Conservation (phyloP, 2,113 vertebrate species). For the Lampris megalopsis region DNA sequence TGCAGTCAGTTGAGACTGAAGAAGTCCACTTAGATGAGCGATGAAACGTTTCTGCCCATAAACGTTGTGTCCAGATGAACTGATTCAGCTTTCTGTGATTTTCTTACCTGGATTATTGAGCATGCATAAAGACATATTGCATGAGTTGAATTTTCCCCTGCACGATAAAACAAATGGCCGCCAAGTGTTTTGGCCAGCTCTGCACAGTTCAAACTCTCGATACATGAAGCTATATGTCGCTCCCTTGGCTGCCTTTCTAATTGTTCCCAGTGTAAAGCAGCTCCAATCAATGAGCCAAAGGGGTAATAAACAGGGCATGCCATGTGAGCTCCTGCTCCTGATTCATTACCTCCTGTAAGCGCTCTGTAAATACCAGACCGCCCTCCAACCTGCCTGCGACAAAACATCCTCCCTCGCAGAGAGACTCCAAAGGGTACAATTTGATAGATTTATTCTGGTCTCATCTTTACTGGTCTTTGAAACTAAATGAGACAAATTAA, state of each 20-base stretch:
- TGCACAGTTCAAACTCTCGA: background rate
- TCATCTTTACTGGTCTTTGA: background rate
- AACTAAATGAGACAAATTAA: background rate
- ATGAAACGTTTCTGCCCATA: no score
- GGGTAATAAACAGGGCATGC: constrained; percentile 29
- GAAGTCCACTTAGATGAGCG: no score
- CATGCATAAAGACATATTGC: no score
- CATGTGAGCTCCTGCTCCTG: background rate
- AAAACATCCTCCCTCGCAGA: background rate
- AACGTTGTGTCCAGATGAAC: no score
- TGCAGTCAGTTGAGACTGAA: no score
- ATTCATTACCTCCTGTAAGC: background rate
- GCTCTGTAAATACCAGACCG: background rate
- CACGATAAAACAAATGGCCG: background rate
- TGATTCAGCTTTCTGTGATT: no score
- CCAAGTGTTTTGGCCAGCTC: background rate
- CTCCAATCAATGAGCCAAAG: constrained; percentile 33
- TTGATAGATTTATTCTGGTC: background rate
- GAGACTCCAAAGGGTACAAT: background rate
- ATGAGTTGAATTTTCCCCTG: no score
- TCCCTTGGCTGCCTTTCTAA: constrained; percentile 38
- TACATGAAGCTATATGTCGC: constrained; percentile 13
- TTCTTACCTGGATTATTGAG: no score
- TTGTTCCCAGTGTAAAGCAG: constrained; percentile 28
- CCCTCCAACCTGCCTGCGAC: background rate